A percentile compares a stretch with the other conserved stretches of the same genome.
These are phyloP conservation scores for Babyrousa celebensis DNA, from an alignment of 2,797 vertebrate species.

Conservation along the genomic window DNA sequence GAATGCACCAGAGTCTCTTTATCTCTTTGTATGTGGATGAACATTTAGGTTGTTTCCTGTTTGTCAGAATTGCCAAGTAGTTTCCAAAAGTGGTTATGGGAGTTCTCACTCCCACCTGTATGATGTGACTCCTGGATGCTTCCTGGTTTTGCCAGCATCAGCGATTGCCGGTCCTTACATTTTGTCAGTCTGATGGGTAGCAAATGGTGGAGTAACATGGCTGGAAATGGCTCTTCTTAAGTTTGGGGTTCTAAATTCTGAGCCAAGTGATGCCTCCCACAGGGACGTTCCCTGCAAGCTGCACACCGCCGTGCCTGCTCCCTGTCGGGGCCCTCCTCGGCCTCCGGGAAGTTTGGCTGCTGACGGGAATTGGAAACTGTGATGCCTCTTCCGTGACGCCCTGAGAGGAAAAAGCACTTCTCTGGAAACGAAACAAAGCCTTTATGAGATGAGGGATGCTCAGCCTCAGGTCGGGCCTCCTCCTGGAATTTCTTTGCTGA, in stretches of 20 bases:
- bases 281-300: background rate
- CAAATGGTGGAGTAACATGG: background rate
- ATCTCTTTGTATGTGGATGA: background rate
- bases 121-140: background rate
- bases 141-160: background rate
- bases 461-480: background rate
- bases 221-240: background rate
- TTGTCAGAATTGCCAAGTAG: background rate
- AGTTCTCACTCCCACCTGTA: background rate
- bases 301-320: accelerated
- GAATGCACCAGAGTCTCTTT: background rate
- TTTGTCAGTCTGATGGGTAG: background rate
- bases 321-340: background rate
- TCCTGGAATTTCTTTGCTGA: background rate
- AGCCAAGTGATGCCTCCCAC: background rate
- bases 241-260: background rate
- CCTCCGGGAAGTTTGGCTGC: background rate
- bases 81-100: background rate
- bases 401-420: background rate
- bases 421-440: accelerated
- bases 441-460: background rate
- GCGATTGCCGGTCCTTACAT: background rate
- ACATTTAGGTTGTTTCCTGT: background rate
- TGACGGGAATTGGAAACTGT: background rate
- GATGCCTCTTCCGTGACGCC: accelerated